phyloP scores from a whole-genome alignment of 2,797 vertebrate genomes.

The Crocidura indochinensis region DNA sequence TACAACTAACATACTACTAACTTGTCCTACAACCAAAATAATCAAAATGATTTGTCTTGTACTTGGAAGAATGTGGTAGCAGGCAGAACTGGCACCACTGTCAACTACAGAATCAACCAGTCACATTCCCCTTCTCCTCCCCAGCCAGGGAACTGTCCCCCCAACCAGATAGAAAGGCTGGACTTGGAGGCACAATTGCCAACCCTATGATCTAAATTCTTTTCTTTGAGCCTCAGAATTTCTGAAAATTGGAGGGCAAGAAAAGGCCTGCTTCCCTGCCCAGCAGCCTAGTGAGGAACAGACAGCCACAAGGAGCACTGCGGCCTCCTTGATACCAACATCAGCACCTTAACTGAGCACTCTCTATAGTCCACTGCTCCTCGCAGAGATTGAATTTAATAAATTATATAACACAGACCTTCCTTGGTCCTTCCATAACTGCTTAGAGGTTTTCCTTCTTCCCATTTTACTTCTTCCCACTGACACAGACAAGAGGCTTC shows the following conservation, averaged over 20 bases:
- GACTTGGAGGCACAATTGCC: not conserved
- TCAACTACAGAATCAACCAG: not conserved
- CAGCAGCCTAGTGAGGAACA: too few species aligned
- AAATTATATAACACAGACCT: too few species aligned
- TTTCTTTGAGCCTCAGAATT: not conserved
- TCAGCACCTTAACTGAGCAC: not conserved
- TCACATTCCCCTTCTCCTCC: rapidly evolving
- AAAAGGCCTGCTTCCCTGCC: too few species aligned
- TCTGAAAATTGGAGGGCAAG: not conserved
- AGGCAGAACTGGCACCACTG: not conserved
- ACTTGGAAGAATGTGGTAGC: not conserved
- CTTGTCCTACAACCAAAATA: not conserved
- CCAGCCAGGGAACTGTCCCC: not conserved
- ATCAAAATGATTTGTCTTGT: not conserved
- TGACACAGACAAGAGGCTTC: not conserved
- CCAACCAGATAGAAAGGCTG: too few species aligned
- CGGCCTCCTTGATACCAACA: too few species aligned
- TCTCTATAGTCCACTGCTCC: not conserved
- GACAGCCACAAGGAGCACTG: too few species aligned
- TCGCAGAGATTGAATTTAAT: not conserved
- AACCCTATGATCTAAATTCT: not conserved
- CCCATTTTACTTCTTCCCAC: too few species aligned
- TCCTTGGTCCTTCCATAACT: too few species aligned
- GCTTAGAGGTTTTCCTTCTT: too few species aligned
- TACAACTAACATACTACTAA: not conserved